phyloP scores from a whole-genome alignment of 1,140 invertebrate genomes.

The Aphidius ervi region DNA sequence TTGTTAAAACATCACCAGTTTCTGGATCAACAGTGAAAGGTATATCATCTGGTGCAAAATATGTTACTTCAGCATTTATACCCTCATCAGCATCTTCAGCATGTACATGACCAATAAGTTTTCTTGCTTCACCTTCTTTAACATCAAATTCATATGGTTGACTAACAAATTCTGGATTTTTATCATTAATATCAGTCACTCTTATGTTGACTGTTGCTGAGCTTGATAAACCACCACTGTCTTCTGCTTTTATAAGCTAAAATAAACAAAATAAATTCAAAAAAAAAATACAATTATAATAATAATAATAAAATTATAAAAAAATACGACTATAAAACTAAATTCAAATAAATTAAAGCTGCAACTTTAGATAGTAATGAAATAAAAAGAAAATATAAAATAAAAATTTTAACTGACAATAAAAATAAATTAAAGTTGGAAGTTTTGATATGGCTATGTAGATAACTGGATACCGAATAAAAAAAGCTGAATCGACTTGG shows the following conservation, averaged over 20 bases:
- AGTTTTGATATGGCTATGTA: too few relatives aligned
- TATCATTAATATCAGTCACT: slow-evolving; percentile 87
- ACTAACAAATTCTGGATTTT: slow-evolving; percentile 77
- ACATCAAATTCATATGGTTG: slow-evolving; percentile 76
- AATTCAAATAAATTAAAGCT: neutral
- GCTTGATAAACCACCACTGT: slow-evolving; percentile 75
- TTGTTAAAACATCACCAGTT: slow-evolving; percentile 75
- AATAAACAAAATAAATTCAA: slow-evolving; percentile 24
- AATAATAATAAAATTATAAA: neutral
- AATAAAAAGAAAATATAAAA: neutral
- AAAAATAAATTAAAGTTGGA: too few relatives aligned
- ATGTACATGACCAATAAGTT: slow-evolving; percentile 72
- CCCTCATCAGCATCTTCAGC: slow-evolving; percentile 80
- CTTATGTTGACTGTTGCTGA: slow-evolving; percentile 82
- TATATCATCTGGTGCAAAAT: slow-evolving; percentile 70
- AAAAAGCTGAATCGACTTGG: too few relatives aligned
- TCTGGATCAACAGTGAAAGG: slow-evolving; percentile 75
- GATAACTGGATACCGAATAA: too few relatives aligned
- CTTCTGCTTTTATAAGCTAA: slow-evolving; percentile 78
- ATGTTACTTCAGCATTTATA: slow-evolving; percentile 61
- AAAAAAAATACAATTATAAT: neutral
- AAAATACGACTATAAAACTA: neutral
- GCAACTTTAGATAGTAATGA: neutral
- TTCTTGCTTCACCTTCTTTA: slow-evolving; percentile 70
- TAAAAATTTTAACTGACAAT: too few relatives aligned